Conservation (phyloP, 2,888 invertebrate species). For the Caenorhabditis virilis region DNA sequence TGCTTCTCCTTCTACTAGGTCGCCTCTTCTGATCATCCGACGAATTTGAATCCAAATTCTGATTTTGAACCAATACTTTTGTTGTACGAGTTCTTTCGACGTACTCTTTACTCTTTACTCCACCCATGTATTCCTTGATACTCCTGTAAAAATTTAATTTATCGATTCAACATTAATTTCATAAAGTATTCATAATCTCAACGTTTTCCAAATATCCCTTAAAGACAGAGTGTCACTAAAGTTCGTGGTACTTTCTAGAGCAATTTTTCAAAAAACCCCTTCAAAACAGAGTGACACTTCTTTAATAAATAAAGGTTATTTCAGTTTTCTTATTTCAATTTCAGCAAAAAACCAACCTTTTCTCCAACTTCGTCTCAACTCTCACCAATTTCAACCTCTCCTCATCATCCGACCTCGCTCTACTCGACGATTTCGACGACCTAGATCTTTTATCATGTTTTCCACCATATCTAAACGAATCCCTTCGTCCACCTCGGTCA, state of each 20-base stretch:
- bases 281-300: too few relatives aligned
- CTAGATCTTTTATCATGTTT: too few relatives aligned
- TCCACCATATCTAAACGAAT: too few relatives aligned
- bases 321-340: too few relatives aligned
- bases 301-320: too few relatives aligned
- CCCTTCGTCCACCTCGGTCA: not conserved
- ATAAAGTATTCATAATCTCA: too few relatives aligned
- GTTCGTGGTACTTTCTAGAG: not conserved
- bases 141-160: slow-evolving; percentile 1
- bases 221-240: too few relatives aligned
- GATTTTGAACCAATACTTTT: not conserved
- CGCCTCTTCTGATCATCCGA: slow-evolving; percentile 6
- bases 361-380: slow-evolving; percentile 2
- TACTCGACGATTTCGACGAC: not conserved
- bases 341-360: slow-evolving; percentile 3
- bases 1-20: too few relatives aligned
- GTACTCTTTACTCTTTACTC: not conserved
- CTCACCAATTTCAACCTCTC: not conserved
- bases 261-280: not conserved
- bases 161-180: too few relatives aligned
- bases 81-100: not conserved
- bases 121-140: slow-evolving; percentile 1
- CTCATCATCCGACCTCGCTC: not conserved
- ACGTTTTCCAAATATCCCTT: too few relatives aligned
- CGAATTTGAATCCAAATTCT: slow-evolving; percentile 6